Evolutionary conservation across 2,113 vertebrate species (phyloP).

Genomic region (Balaenoptera acutorostrata): DNA sequence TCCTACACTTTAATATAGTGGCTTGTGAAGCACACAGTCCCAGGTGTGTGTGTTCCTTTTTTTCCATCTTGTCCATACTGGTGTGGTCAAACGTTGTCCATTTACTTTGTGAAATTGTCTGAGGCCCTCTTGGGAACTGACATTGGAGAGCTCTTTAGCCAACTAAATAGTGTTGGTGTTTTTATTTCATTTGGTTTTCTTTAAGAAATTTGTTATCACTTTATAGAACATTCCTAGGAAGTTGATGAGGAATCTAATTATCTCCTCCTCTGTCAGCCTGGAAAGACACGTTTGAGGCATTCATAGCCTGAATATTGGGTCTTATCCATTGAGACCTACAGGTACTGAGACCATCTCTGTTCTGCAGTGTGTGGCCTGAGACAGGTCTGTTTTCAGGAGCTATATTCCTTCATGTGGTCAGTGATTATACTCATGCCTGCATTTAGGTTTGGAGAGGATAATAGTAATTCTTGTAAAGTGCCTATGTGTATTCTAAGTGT

Average conservation of each 20-base stretch:
- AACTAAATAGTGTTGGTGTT: neutral
- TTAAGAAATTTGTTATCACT: neutral
- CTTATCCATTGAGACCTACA: neutral
- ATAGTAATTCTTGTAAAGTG: neutral
- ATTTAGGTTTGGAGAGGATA: neutral
- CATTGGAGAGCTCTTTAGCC: neutral
- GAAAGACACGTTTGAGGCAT: neutral
- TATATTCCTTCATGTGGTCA: neutral
- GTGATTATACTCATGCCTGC: neutral
- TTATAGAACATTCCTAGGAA: neutral
- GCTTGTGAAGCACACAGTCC: neutral
- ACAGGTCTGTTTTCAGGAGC: neutral
- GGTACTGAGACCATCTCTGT: fast-evolving
- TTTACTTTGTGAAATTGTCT: neutral
- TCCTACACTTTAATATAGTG: neutral
- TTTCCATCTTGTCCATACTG: neutral
- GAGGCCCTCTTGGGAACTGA: neutral
- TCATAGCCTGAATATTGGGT: neutral
- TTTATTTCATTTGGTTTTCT: neutral
- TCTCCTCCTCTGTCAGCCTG: neutral
- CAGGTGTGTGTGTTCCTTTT: fast-evolving
- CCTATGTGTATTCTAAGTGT: neutral
- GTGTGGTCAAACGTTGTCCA: neutral
- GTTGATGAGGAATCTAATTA: neutral
- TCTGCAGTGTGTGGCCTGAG: neutral